A percentile compares a stretch with the other conserved stretches of the same genome.
Evolutionary conservation across 2,113 vertebrate species (phyloP).

Genomic region (Danionella cerebrum): DNA sequence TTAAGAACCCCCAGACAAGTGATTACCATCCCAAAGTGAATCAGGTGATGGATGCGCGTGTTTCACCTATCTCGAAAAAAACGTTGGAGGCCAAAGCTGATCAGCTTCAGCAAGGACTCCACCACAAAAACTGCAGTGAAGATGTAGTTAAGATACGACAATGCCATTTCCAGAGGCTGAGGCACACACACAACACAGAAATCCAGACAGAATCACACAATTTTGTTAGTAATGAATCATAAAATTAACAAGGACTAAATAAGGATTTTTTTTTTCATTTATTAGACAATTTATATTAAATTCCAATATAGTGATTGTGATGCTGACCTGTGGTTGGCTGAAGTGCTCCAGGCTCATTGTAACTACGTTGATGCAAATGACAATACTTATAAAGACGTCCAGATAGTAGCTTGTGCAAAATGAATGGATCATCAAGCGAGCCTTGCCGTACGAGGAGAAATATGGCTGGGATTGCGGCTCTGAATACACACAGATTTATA

Average conservation of each 20-base stretch:
- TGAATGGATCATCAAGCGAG: conserved; percentile 86
- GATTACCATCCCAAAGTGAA: no score
- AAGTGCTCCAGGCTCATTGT: conserved; percentile 99
- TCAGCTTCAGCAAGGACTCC: conserved; percentile 86
- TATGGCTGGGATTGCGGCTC: conserved; percentile 95
- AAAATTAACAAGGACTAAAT: no score
- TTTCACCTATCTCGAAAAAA: conserved; percentile 97
- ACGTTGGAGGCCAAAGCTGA: conserved; percentile 87
- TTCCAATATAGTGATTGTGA: not conserved
- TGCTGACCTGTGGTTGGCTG: conserved; percentile 86
- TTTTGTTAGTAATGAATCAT: no score
- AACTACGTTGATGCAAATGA: conserved; percentile 97
- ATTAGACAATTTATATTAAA: no score
- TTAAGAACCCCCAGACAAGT: no score
- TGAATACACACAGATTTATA: conserved; percentile 44
- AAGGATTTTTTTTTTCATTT: no score
- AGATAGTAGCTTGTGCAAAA: conserved; percentile 97
- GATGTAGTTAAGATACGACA: conserved; percentile 98
- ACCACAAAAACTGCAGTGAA: conserved; percentile 96
- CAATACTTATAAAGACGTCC: conserved; percentile 97
- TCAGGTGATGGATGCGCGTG: no score
- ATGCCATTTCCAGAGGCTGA: conserved; percentile 83
- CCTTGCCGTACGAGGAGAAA: conserved; percentile 82
- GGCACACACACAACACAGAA: no score
- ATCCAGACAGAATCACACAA: no score